Evolutionary conservation across 2,113 vertebrate species (phyloP).

Genomic region (Merops nubicus): DNA sequence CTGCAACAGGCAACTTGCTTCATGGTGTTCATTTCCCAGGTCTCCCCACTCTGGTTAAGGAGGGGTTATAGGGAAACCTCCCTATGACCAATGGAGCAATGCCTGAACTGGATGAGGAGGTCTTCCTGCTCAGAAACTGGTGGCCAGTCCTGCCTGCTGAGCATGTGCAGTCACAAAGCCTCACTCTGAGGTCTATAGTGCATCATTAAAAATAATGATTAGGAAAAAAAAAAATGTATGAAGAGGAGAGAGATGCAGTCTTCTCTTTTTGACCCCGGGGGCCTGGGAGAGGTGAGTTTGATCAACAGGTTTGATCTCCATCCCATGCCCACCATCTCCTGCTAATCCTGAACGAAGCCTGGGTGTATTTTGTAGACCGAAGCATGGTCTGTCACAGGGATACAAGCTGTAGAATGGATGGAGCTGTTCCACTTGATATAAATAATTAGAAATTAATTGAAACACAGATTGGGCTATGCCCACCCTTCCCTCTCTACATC

Average conservation of each 20-base stretch:
- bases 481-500: not conserved
- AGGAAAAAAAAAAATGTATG: rapidly evolving
- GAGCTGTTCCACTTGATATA: not conserved
- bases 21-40: not conserved
- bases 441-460: not conserved
- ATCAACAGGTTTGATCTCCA: not conserved
- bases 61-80: no score
- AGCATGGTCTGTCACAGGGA: not conserved
- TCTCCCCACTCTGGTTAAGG: not conserved
- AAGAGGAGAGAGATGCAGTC: not conserved
- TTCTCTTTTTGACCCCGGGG: not conserved
- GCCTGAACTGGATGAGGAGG: not conserved
- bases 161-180: not conserved
- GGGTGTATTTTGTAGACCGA: not conserved
- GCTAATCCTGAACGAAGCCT: not conserved
- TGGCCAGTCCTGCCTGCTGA: not conserved
- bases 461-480: not conserved
- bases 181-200: not conserved
- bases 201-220: not conserved
- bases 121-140: not conserved
- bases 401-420: not conserved
- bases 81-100: not conserved
- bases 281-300: not conserved
- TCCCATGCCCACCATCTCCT: not conserved
- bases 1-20: not conserved